Conservation (phyloP, 2,888 invertebrate species). For the Aspidapion aeneum region DNA sequence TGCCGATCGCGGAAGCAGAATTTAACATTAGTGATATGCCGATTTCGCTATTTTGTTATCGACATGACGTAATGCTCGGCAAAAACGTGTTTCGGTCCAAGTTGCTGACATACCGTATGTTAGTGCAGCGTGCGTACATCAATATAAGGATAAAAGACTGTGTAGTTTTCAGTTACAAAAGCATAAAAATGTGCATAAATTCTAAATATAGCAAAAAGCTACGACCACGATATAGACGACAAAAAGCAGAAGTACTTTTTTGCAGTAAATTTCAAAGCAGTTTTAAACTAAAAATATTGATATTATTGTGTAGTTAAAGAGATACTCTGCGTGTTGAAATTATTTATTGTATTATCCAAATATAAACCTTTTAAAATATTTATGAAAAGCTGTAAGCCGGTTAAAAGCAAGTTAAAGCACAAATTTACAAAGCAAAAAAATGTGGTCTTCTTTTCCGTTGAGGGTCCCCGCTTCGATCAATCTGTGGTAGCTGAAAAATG, state of each 20-base stretch:
- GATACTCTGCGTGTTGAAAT: not conserved
- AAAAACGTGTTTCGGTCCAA: no score
- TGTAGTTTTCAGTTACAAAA: not conserved
- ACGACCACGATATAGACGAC: constrained; percentile 41
- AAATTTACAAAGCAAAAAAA: not conserved
- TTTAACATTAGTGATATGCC: no score
- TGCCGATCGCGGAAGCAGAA: no score
- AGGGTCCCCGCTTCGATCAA: not conserved
- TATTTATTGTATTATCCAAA: not conserved
- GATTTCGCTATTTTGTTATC: no score
- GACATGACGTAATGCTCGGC: no score
- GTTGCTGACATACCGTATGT: no score
- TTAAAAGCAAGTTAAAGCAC: not conserved
- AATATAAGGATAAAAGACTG: not conserved
- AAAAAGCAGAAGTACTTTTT: constrained; percentile 42
- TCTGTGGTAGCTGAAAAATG: constrained; percentile 19
- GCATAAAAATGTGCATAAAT: constrained; percentile 9
- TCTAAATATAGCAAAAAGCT: constrained; percentile 32
- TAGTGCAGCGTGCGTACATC: no score
- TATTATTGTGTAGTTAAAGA: not conserved
- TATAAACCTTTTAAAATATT: not conserved
- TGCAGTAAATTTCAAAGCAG: constrained; percentile 13
- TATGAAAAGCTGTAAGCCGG: not conserved
- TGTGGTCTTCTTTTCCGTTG: not conserved
- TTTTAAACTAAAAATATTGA: constrained; percentile 4